These are phyloP conservation scores for Chaetops frenatus DNA, from an alignment of 2,113 vertebrate genomes.

Conservation along the genomic window DNA sequence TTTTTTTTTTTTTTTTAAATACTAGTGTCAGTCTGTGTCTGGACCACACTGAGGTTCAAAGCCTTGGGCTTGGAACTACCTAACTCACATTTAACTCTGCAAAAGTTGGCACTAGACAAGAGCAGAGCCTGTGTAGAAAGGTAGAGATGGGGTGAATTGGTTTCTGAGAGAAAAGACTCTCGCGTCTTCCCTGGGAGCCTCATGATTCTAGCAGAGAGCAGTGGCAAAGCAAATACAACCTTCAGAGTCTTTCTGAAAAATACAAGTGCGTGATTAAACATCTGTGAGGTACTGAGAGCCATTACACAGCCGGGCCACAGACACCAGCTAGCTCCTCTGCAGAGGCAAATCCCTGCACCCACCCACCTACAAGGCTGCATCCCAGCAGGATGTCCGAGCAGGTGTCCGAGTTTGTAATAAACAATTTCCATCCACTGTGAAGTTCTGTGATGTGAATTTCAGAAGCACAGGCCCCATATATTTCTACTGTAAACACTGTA, in stretches of 20 bases:
- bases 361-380: background rate
- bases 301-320: fast-evolving
- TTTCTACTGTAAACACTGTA: background rate
- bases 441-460: background rate
- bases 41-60: background rate
- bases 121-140: background rate
- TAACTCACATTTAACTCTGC: background rate
- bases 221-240: background rate
- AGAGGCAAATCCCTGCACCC: background rate
- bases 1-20: background rate
- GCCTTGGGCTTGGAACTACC: background rate
- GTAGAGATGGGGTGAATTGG: background rate
- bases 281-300: background rate
- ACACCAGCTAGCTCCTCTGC: background rate
- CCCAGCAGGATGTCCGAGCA: fast-evolving
- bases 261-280: background rate
- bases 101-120: background rate
- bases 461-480: background rate
- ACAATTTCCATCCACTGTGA: background rate
- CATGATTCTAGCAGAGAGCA: fast-evolving
- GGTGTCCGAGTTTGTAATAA: background rate
- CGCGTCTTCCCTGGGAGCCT: background rate
- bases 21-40: fast-evolving
- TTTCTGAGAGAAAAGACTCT: background rate
- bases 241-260: background rate